Evolutionary conservation across 2,113 vertebrate genomes (phyloP).

Genomic region (Microcebus griseorufus): DNA sequence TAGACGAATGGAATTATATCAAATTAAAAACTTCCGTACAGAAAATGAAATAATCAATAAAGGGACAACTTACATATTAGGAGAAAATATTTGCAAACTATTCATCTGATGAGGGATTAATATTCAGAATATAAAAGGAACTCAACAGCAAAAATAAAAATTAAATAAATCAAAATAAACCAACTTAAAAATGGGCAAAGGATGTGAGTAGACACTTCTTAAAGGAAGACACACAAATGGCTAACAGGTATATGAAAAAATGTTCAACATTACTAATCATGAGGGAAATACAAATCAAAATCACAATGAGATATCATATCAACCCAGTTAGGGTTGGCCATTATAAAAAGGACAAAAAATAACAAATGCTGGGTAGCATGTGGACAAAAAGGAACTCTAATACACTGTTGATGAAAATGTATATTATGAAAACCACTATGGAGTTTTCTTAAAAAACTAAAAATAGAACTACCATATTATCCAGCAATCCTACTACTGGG

Average conservation of each 20-base stretch:
- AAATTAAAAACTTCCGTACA: neutral
- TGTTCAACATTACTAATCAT: neutral
- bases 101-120: neutral
- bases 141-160: neutral
- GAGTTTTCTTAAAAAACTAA: neutral
- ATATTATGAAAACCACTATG: neutral
- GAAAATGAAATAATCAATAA: neutral
- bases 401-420: neutral
- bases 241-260: neutral
- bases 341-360: neutral
- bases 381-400: neutral
- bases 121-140: neutral
- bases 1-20: neutral
- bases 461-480: neutral
- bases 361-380: neutral
- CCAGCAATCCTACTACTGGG: neutral
- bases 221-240: neutral
- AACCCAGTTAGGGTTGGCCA: neutral
- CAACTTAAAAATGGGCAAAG: neutral
- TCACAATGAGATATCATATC: neutral
- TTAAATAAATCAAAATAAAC: neutral
- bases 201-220: neutral
- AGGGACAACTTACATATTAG: neutral
- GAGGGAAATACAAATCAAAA: neutral
- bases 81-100: neutral